phyloP scores from a whole-genome alignment of 2,797 vertebrate genomes.

The Sphenodon punctatus region DNA sequence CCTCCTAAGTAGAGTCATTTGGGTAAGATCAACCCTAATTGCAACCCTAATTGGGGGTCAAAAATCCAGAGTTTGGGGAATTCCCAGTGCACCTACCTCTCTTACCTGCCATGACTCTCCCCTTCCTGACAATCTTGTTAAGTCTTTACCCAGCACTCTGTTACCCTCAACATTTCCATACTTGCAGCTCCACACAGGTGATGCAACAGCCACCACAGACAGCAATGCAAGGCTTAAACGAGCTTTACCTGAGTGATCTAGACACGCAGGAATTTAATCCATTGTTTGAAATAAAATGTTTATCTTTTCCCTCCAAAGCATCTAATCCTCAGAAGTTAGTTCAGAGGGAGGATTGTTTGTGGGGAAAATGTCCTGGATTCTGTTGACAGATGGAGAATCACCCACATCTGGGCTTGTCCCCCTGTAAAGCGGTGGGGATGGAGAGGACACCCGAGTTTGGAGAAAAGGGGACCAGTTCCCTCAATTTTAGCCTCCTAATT shows the following conservation, averaged over 20 bases:
- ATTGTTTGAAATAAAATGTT: conserved; percentile 51
- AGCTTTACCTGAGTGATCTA: conserved; percentile 55
- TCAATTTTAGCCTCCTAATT: too few species aligned
- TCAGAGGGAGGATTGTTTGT: rapidly evolving
- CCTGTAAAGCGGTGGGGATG: too few species aligned
- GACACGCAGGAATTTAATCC: conserved; percentile 57
- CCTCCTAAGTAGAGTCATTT: too few species aligned
- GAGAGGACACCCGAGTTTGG: too few species aligned
- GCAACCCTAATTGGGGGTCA: too few species aligned
- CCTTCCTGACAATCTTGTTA: background rate
- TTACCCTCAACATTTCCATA: background rate
- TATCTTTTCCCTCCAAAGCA: conserved; percentile 56
- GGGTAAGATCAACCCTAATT: too few species aligned
- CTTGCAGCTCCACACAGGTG: background rate
- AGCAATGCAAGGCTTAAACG: background rate
- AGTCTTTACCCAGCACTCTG: rapidly evolving
- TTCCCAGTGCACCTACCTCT: background rate
- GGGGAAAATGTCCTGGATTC: background rate
- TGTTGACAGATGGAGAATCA: background rate
- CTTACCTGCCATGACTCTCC: rapidly evolving
- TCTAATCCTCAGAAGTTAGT: background rate
- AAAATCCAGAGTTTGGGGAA: too few species aligned
- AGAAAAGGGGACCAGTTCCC: too few species aligned
- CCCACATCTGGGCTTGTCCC: too few species aligned
- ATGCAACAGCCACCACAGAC: background rate